phyloP scores from a whole-genome alignment of 2,797 vertebrate genomes.

The Gobio occitaniae region DNA sequence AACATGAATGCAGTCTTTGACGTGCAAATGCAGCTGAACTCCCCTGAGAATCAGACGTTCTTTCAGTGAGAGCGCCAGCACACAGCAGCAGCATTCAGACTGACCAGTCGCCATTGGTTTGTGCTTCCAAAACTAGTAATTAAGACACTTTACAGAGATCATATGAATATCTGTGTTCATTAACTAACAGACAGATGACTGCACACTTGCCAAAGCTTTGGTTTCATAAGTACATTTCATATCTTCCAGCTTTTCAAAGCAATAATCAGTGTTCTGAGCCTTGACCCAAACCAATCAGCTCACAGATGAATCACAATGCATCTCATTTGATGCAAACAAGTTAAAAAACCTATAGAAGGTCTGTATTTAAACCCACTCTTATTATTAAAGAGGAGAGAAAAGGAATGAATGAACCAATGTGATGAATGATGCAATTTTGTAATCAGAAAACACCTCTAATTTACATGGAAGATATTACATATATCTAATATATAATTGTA shows the following conservation, averaged over 20 bases:
- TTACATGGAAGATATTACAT: not conserved
- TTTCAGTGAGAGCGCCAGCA: not conserved
- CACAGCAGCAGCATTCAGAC: conserved; percentile 17
- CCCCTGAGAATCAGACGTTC: not conserved
- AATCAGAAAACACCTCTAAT: not conserved
- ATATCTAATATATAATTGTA: too few species aligned
- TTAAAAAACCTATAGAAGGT: not conserved
- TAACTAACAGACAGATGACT: not conserved
- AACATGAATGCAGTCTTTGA: conserved; percentile 42
- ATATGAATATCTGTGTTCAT: not conserved
- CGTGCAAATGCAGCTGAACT: conserved; percentile 21
- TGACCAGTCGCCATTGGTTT: not conserved
- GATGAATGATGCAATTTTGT: not conserved
- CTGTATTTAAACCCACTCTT: not conserved
- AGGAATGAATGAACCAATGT: not conserved
- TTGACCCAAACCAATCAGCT: not conserved
- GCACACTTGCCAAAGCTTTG: not conserved
- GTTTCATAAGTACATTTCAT: not conserved
- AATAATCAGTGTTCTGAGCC: not conserved
- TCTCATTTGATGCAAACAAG: not conserved
- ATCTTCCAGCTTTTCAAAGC: not conserved
- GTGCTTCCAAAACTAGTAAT: not conserved
- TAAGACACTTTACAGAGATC: not conserved
- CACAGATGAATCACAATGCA: not conserved
- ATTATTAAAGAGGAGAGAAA: not conserved